phyloP scores from a whole-genome alignment of 2,888 invertebrate species.

The Rhamnusium bicolor region DNA sequence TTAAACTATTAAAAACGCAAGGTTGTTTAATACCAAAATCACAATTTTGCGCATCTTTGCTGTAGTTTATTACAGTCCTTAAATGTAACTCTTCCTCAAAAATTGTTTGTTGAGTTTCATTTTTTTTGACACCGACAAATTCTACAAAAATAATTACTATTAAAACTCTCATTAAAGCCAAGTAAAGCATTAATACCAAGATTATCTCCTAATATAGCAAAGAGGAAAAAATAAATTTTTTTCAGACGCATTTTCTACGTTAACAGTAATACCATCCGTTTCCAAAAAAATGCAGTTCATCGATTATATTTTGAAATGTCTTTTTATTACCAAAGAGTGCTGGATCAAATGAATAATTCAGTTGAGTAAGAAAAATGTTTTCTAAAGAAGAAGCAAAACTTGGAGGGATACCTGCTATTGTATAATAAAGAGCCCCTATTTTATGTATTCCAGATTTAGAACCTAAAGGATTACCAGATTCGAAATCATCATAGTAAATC shows the following conservation, averaged over 20 bases:
- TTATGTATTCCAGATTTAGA: background rate
- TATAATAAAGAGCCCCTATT: background rate
- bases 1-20: conserved; percentile 28
- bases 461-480: background rate
- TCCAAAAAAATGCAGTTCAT: conserved; percentile 32
- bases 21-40: conserved; percentile 32
- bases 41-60: conserved; percentile 5
- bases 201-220: conserved; percentile 23
- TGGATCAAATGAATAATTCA: conserved; percentile 31
- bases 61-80: background rate
- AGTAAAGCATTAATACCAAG: conserved; percentile 11
- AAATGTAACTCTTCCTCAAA: background rate
- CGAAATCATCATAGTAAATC: background rate
- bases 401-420: conserved; percentile 32
- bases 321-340: conserved; percentile 12
- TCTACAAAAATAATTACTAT: conserved; percentile 16
- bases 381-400: conserved; percentile 27
- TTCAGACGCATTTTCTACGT: background rate
- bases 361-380: conserved; percentile 34
- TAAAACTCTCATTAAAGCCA: conserved; percentile 19
- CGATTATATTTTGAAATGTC: conserved; percentile 22
- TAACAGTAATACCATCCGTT: conserved; percentile 23
- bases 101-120: background rate
- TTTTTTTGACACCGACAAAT: conserved; percentile 7
- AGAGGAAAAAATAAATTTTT: background rate